Percentiles rank a stretch among this genome's conserved stretches.
Conservation (phyloP, 2,113 vertebrate genomes). For the Tautogolabrus adspersus region DNA sequence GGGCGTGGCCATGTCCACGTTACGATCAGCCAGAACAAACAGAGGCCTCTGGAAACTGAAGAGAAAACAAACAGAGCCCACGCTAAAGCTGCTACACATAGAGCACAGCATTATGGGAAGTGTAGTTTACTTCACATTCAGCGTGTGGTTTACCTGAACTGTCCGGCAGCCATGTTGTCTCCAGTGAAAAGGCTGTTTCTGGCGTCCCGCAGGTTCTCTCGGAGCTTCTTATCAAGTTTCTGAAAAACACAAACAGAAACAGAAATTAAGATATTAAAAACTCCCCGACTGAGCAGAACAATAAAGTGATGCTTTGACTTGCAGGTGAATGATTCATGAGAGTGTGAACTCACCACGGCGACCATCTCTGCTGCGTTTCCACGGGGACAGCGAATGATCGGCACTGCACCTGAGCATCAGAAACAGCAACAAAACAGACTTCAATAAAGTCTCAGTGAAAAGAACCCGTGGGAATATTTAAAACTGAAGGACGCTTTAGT, state of each 20-base stretch:
- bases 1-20: conserved; percentile 97
- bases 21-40: conserved; percentile 96
- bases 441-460: no score
- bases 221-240: conserved; percentile 98
- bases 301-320: no score
- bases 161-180: conserved; percentile 92
- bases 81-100: background rate
- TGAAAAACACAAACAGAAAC: conserved; percentile 62
- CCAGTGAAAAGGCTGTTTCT: conserved; percentile 98
- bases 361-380: conserved; percentile 99
- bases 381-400: conserved; percentile 96
- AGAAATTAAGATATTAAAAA: background rate
- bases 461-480: no score
- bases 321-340: background rate
- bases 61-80: conserved; percentile 32
- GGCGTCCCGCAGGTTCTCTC: conserved; percentile 97
- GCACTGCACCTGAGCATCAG: conserved; percentile 90
- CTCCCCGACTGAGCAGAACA: no score
- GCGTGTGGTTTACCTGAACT: conserved; percentile 89
- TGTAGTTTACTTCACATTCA: background rate
- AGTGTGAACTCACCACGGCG: conserved; percentile 89
- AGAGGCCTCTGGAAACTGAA: conserved; percentile 96
- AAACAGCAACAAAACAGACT: background rate
- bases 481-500: no score
- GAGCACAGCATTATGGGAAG: conserved; percentile 27